These are phyloP conservation scores for Drosophila gaucha DNA, from an alignment of 2,888 invertebrate genomes.

Conservation along the genomic window DNA sequence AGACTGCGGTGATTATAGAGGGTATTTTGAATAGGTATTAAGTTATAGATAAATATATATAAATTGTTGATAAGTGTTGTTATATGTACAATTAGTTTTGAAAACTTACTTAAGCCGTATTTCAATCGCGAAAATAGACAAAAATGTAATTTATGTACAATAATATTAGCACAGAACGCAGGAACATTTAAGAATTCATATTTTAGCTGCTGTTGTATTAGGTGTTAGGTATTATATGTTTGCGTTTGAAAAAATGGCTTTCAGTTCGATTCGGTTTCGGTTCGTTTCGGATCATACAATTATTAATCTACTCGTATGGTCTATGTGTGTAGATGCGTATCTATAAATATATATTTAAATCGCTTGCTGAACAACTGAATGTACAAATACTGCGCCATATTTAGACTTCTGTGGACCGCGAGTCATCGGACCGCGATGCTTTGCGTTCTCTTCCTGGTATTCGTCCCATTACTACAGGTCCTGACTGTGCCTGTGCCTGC, in stretches of 20 bases:
- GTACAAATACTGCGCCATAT: conserved; percentile 39
- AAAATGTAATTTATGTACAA: conserved; percentile 53
- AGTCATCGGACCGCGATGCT: conserved; percentile 86
- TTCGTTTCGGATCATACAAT: conserved; percentile 59
- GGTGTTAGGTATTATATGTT: conserved; percentile 28
- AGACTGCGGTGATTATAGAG: conserved; percentile 50
- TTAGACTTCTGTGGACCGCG: conserved; percentile 84
- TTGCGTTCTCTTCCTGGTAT: conserved; percentile 86
- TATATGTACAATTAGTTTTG: conserved; percentile 75
- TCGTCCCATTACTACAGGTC: conserved; percentile 71
- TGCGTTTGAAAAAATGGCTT: conserved; percentile 62
- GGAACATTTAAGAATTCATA: conserved; percentile 76
- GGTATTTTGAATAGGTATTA: conserved; percentile 37
- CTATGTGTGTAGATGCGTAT: conserved; percentile 27
- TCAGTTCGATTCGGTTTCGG: conserved; percentile 66
- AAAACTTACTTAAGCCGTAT: conserved; percentile 68
- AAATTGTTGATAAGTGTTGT: conserved; percentile 37
- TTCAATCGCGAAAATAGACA: conserved; percentile 57
- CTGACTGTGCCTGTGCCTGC: conserved; percentile 58
- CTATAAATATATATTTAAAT: conserved; percentile 40
- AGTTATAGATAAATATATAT: conserved; percentile 22
- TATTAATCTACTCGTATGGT: conserved; percentile 21
- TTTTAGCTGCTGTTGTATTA: conserved; percentile 32
- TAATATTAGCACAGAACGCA: conserved; percentile 76
- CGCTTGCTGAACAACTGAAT: conserved; percentile 54